Evolutionary conservation across 2,888 invertebrate species (phyloP).

Genomic region (Athalia cordata): DNA sequence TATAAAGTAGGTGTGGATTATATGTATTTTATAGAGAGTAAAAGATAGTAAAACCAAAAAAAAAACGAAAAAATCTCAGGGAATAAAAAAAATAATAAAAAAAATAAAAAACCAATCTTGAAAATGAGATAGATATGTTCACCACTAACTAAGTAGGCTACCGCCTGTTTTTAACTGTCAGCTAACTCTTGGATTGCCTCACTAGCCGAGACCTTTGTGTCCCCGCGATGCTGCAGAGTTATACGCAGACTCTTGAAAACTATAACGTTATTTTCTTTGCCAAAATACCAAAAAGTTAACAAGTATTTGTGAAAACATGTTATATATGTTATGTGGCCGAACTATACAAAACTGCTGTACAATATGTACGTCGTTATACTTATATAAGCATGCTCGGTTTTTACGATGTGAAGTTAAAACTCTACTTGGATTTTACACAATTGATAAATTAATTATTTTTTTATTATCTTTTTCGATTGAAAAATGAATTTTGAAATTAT

Average conservation of each 20-base stretch:
- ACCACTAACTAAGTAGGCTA: conserved; percentile 21
- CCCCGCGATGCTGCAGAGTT: conserved; percentile 28
- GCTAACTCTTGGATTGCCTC: conserved; percentile 38
- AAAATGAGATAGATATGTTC: conserved; percentile 10
- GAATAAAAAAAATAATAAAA: not conserved
- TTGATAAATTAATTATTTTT: no score
- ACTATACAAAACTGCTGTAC: not conserved
- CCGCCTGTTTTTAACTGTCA: conserved; percentile 62
- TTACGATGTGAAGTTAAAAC: no score
- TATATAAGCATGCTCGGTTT: no score
- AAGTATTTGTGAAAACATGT: conserved; percentile 8
- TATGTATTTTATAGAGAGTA: not conserved
- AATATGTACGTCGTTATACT: no score
- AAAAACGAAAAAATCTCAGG: not conserved
- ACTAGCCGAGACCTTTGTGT: conserved; percentile 42
- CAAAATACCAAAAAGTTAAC: conserved; percentile 37
- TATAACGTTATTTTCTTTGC: conserved; percentile 10
- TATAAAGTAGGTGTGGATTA: not conserved
- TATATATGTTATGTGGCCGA: not conserved
- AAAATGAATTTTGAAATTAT: not conserved
- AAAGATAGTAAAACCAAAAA: not conserved
- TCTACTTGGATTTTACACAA: no score
- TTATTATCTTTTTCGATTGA: not conserved
- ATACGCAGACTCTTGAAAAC: conserved; percentile 17
- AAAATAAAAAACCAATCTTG: not conserved